Base-by-base conservation (phyloP, 2,888 invertebrate genomes). In the Dynastes tityus region DNA sequence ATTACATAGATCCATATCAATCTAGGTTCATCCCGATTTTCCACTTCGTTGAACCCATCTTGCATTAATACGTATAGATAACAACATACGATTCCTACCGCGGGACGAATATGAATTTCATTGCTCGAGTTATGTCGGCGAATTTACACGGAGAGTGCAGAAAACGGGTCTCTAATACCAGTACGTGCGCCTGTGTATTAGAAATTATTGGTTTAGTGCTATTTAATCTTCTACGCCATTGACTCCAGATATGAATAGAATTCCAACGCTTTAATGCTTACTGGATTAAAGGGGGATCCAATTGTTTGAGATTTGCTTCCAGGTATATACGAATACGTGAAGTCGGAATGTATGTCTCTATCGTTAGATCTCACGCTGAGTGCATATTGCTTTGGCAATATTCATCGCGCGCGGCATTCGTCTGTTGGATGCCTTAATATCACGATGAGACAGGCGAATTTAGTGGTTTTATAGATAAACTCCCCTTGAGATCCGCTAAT, bases 141-240 rank as follows among this genome's bases (percentile, higher is more conserved):
- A 70, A 53, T 70, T 9, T 55, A 55, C 32, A 40, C 65, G n/a
- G 45, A 16, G 6, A 49, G 16, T 32, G 55, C 55, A 16, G 16
- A 22, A 16, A 71, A 71, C 55, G 37, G 32, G 55, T 65, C 40
- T n/a, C 55, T 55, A 32, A 5, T 5, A n/a, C n/a, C n/a, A 22
- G 11, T 27, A 16, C 49, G 16, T 11, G 49, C 16, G 8, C 67
- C 2, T 22, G 58, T 27, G 27, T 53, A 61, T 58, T 73, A 71
- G 53, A 68, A 58, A 40, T 58, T 58, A 45, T 27, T n/a, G 16
- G 58, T 40, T 58, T 40, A 58, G 49, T 27, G 49, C 68, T 68
- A 68, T 68, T 68, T 73, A 61, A 73, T 53, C 73, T 61, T 73
- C 27, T 71, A 32, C 71, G 32, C 71, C 55, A 71, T 71, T 71